A percentile compares a stretch with the other conserved stretches of the same genome.
Conservation (phyloP, 1,140 invertebrate species). For the Ostrea edulis region DNA sequence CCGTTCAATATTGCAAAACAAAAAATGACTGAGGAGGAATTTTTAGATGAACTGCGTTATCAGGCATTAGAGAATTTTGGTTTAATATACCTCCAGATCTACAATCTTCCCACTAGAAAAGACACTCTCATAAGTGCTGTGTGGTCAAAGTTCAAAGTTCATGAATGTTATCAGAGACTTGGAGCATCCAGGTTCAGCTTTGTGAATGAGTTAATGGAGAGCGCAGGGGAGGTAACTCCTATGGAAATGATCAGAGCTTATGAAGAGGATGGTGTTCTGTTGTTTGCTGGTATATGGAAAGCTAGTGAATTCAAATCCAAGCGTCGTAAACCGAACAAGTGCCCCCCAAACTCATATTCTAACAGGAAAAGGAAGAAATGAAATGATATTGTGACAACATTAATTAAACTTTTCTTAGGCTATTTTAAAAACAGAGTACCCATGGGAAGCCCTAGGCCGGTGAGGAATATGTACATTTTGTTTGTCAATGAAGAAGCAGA, state of each 20-base stretch:
- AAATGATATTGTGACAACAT: not conserved
- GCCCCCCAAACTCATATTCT: constrained; percentile 1
- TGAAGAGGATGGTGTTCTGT: constrained; percentile 58
- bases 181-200: constrained; percentile 64
- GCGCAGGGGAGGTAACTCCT: constrained; percentile 53
- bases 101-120: constrained; percentile 42
- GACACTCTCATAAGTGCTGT: constrained; percentile 59
- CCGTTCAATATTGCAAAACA: constrained; percentile 36
- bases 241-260: constrained; percentile 61
- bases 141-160: constrained; percentile 51
- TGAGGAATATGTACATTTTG: too few relatives aligned
- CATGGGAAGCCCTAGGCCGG: too few relatives aligned
- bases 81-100: constrained; percentile 63
- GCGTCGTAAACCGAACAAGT: constrained; percentile 38
- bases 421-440: too few relatives aligned
- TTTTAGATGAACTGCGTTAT: constrained; percentile 61
- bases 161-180: constrained; percentile 62
- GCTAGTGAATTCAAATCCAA: constrained; percentile 37
- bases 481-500: too few relatives aligned
- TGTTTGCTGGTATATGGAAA: constrained; percentile 65
- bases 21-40: constrained; percentile 62
- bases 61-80: constrained; percentile 45
- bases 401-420: too few relatives aligned
- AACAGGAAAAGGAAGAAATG: not conserved
- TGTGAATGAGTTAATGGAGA: constrained; percentile 63